phyloP scores from a whole-genome alignment of 2,888 invertebrate species.

The Anagyrus pseudococci region DNA sequence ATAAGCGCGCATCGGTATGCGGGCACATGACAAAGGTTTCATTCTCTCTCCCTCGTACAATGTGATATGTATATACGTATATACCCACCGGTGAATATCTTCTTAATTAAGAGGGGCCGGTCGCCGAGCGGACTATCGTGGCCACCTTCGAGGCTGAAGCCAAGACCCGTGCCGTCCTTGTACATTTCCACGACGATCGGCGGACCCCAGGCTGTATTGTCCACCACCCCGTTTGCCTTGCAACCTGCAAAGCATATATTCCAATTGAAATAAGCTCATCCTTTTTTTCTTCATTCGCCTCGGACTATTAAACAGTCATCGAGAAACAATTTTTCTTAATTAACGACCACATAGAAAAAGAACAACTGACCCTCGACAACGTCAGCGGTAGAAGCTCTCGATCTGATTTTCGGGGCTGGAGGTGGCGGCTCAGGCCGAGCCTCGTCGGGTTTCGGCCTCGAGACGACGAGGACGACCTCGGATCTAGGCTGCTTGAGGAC shows the following conservation, averaged over 20 bases:
- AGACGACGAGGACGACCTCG: slow-evolving; percentile 75
- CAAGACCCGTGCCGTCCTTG: slow-evolving; percentile 87
- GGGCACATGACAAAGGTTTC: neutral
- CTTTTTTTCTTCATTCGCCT: neutral
- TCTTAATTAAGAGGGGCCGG: slow-evolving; percentile 86
- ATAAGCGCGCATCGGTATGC: neutral
- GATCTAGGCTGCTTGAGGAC: slow-evolving; percentile 82
- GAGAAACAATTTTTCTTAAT: too few species aligned
- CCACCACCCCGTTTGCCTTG: slow-evolving; percentile 53
- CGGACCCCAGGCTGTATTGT: slow-evolving; percentile 67
- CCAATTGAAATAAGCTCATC: neutral
- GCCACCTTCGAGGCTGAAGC: slow-evolving; percentile 94
- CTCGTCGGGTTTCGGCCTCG: slow-evolving; percentile 62
- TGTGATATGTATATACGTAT: neutral
- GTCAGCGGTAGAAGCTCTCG: slow-evolving; percentile 29
- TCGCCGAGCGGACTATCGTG: slow-evolving; percentile 90
- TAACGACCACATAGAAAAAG: too few species aligned
- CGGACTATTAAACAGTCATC: too few species aligned
- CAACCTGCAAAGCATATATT: slow-evolving; percentile 44
- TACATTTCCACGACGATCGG: slow-evolving; percentile 65
- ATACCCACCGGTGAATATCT: slow-evolving; percentile 87
- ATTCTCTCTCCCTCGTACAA: neutral
- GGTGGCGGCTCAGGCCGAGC: neutral
- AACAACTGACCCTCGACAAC: slow-evolving; percentile 50
- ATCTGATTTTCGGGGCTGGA: slow-evolving; percentile 33